These are phyloP conservation scores for Megaceryle maxima DNA, from an alignment of 2,113 vertebrate species.

Conservation along the genomic window DNA sequence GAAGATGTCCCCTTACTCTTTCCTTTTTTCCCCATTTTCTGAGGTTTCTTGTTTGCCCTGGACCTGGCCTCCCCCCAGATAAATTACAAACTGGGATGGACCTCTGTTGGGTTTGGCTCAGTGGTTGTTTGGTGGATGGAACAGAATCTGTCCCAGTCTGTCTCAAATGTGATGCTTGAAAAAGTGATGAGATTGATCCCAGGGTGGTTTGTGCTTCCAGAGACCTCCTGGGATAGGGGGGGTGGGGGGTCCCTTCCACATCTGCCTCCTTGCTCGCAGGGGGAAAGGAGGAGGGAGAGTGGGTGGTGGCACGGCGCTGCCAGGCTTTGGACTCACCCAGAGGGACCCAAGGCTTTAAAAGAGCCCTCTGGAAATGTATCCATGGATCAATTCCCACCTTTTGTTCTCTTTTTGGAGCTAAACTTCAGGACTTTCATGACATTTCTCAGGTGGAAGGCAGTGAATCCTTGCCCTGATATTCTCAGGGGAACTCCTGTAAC, in stretches of 20 bases:
- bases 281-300: background rate
- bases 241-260: background rate
- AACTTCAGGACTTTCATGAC: background rate
- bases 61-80: too few relatives aligned
- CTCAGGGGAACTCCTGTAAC: background rate
- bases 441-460: background rate
- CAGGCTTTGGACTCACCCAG: fast-evolving
- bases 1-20: fast-evolving
- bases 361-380: background rate
- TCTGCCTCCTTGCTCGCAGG: fast-evolving
- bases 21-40: background rate
- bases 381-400: fast-evolving
- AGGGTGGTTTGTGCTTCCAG: background rate
- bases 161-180: background rate
- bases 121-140: background rate
- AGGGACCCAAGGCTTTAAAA: background rate
- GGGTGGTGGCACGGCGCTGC: fast-evolving
- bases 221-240: background rate
- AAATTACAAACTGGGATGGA: background rate
- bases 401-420: background rate
- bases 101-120: background rate
- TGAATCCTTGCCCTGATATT: background rate
- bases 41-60: background rate
- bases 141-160: background rate
- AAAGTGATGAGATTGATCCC: background rate